Evolutionary conservation across 1,140 invertebrate species (phyloP).

Genomic region (Anagrus nilaparvatae): DNA sequence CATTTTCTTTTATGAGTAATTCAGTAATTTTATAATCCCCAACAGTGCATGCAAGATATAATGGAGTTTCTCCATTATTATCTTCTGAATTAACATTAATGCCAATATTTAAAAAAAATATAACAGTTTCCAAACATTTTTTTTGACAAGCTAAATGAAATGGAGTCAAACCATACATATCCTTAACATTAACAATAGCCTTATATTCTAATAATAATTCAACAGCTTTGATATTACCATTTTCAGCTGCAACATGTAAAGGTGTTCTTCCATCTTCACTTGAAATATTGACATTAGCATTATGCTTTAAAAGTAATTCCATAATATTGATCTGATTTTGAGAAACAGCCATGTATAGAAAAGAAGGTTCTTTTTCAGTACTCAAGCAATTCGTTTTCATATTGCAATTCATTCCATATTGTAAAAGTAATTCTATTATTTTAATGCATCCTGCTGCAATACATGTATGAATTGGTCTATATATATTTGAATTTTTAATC

Average conservation of each 20-base stretch:
- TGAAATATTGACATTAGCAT: conserved; percentile 4
- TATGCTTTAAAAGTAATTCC: conserved; percentile 5
- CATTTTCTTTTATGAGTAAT: background rate
- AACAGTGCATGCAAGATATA: conserved; percentile 1
- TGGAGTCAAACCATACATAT: conserved; percentile 23
- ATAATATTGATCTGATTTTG: conserved; percentile 7
- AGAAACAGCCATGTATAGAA: conserved; percentile 5
- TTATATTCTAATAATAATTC: conserved; percentile 6
- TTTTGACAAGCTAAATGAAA: conserved; percentile 39
- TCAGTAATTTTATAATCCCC: background rate
- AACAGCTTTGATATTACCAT: background rate
- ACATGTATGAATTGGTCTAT: background rate
- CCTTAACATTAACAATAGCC: conserved; percentile 13
- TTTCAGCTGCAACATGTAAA: conserved; percentile 6
- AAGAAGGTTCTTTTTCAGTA: background rate
- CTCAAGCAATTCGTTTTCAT: background rate
- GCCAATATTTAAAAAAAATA: conserved; percentile 13
- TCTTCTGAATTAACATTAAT: conserved; percentile 13
- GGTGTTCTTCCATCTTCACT: background rate
- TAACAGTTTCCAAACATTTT: conserved; percentile 34
- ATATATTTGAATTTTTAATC: conserved; percentile 5
- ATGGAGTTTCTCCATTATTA: conserved; percentile 3
- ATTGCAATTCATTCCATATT: conserved; percentile 4
- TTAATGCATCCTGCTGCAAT: background rate
- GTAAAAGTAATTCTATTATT: conserved; percentile 5